Base-by-base conservation (phyloP, 2,797 vertebrate species). In the Anas georgica region DNA sequence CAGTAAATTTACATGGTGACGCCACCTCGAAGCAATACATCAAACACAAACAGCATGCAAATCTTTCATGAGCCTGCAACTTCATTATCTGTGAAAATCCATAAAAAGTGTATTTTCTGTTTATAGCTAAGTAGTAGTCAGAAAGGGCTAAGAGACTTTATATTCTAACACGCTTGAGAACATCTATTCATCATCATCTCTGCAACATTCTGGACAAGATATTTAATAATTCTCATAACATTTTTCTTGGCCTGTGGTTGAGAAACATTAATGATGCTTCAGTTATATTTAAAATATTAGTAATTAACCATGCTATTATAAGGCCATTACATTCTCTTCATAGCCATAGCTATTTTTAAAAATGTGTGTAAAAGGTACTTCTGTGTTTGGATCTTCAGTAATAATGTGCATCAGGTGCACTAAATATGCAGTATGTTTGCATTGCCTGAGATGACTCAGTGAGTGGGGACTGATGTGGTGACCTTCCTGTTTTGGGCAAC, bases 11-110 rank as follows among this genome's bases (percentile, higher is more conserved):
- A 68, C 64, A 12, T 70, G 79, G 21, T 76, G 82, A 73, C 59
- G 31, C 21, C 39, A 88, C 82, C 76, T 85, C 80, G 25, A 83
- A 92, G 78, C 52, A 80, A 92, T 74, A 76, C 35, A 92, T 94
- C 85, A 95, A 81, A 83, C 56, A 41, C 77, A 91, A 88, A 68
- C 35, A 70, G 58, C 55, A 66, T 45, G 46, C 48, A 16, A 31
- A 25, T 80, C 59, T 76, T 73, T 58, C 33, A 77, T 64, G 16
- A 88, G 60, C 33, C 66, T 90, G 70, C 62, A 85, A 83, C 73
- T 86, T 97, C 80, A 85, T 92, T 94, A 86, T 78, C 81, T 91
- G 39, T 88, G 81, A 75, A 90, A 89, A 93, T 45, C 67, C 48
- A 60, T 89, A 66, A 89, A 63, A 85, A 64, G 23, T 74, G 83